Conservation (phyloP, 2,888 invertebrate genomes). For the Caenorhabditis japonica region DNA sequence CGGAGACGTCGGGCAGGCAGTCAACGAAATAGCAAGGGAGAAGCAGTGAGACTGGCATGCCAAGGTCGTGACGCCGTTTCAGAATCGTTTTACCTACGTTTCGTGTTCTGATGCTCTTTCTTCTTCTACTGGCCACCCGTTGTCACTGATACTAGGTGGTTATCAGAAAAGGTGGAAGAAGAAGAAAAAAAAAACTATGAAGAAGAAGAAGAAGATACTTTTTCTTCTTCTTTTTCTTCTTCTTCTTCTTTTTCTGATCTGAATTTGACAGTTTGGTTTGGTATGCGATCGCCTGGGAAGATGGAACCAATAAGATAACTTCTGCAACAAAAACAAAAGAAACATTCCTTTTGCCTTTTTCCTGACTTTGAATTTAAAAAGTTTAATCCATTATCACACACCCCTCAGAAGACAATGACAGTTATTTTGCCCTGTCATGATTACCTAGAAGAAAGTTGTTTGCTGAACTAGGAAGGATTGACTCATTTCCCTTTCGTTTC, state of each 20-base stretch:
- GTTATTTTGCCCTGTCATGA: conserved; percentile 1
- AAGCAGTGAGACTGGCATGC: conserved; percentile 49
- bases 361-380: too few relatives aligned
- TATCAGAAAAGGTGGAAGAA: conserved; percentile 36
- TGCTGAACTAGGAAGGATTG: conserved; percentile 33
- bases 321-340: neutral
- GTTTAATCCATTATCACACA: neutral
- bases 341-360: neutral
- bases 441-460: conserved; percentile 10
- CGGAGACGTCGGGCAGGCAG: conserved; percentile 38
- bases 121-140: conserved; percentile 39
- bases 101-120: conserved; percentile 42
- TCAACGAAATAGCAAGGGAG: conserved; percentile 39
- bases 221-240: conserved; percentile 30
- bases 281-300: too few relatives aligned
- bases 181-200: conserved; percentile 6
- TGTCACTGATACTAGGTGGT: conserved; percentile 11
- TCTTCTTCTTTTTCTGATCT: neutral
- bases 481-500: conserved; percentile 27
- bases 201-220: too few relatives aligned
- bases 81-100: conserved; percentile 21
- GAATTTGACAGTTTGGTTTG: too few relatives aligned
- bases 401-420: conserved; percentile 17
- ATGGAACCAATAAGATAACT: too few relatives aligned
- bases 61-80: conserved; percentile 49